These are phyloP conservation scores for Catagonus wagneri DNA, from an alignment of 2,113 vertebrate species.

Conservation along the genomic window DNA sequence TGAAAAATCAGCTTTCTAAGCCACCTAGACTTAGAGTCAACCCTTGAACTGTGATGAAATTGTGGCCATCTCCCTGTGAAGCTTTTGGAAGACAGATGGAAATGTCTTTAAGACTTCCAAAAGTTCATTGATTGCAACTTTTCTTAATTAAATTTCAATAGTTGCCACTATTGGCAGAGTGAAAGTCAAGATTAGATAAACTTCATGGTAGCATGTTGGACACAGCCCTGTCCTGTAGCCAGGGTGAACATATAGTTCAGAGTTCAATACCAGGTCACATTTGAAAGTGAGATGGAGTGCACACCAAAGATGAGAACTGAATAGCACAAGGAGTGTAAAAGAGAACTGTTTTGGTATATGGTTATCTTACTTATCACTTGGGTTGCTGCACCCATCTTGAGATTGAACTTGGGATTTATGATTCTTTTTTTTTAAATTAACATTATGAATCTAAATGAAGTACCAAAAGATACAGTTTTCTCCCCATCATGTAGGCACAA, in stretches of 20 bases:
- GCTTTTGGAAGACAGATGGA: not conserved
- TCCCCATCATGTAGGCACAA: not conserved
- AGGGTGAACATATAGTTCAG: not conserved
- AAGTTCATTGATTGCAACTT: not conserved
- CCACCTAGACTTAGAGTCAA: not conserved
- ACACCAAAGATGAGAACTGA: not conserved
- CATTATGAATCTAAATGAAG: not conserved
- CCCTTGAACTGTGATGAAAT: not conserved
- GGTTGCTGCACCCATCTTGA: not conserved
- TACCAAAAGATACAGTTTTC: not conserved
- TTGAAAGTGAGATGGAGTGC: not conserved
- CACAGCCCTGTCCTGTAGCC: not conserved
- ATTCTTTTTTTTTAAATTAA: too few species aligned
- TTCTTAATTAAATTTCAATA: slow-evolving; percentile 13
- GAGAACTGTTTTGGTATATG: accelerated
- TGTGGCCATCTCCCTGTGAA: not conserved
- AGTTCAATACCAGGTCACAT: not conserved
- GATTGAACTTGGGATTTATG: not conserved
- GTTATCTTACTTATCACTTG: too few species aligned
- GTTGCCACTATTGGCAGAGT: not conserved
- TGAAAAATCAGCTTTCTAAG: slow-evolving; percentile 24
- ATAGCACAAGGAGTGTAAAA: not conserved
- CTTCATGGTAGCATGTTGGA: not conserved
- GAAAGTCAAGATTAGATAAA: not conserved
- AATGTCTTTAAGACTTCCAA: not conserved